A percentile compares a stretch with the other conserved stretches of the same genome.
Conservation (phyloP, 2,888 invertebrate species). For the Spodoptera exigua region DNA sequence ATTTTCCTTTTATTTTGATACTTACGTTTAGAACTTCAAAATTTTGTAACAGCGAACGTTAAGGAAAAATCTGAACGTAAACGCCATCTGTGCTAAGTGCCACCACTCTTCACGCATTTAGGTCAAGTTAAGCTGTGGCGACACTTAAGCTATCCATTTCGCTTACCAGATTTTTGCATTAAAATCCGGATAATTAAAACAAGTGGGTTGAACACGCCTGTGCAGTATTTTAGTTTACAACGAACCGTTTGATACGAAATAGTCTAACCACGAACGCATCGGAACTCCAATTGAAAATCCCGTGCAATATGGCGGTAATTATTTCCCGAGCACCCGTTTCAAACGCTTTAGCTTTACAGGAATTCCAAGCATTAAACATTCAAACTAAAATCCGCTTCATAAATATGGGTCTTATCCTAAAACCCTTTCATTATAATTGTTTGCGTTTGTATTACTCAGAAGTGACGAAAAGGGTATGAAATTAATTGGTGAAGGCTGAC, state of each 20-base stretch:
- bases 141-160: neutral
- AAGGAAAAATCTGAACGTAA: neutral
- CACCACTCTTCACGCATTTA: neutral
- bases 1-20: conserved; percentile 31
- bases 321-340: conserved; percentile 42
- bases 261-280: conserved; percentile 26
- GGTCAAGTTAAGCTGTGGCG: neutral
- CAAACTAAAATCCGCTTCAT: conserved; percentile 53
- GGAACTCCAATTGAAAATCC: conserved; percentile 30
- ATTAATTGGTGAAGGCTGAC: conserved; percentile 50
- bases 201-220: neutral
- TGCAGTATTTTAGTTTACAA: conserved; percentile 10
- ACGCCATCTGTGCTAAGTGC: neutral
- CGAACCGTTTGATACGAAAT: conserved; percentile 23
- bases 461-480: conserved; percentile 52
- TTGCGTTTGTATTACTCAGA: conserved; percentile 44
- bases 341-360: conserved; percentile 42
- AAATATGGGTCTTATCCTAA: conserved; percentile 55
- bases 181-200: conserved; percentile 4
- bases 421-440: conserved; percentile 53
- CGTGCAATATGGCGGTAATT: conserved; percentile 41
- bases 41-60: neutral
- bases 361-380: conserved; percentile 52
- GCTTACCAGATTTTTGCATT: neutral
- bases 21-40: no score